These are phyloP conservation scores for Caenorhabditis elegans DNA, from an alignment of 1,140 invertebrate species.

Conservation along the genomic window DNA sequence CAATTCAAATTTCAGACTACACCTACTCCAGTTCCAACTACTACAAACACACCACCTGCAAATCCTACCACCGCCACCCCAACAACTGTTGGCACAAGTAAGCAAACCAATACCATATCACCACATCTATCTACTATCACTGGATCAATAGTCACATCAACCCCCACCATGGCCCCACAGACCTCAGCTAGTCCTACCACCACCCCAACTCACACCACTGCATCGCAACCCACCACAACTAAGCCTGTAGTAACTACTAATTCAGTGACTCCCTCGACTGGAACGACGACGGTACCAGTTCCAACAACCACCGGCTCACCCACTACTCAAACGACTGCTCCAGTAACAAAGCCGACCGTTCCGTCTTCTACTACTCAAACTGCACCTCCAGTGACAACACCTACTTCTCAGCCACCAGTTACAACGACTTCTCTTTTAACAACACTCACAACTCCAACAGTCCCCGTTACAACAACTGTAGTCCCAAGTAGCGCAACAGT, in stretches of 20 bases:
- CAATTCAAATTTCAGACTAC: too few relatives aligned
- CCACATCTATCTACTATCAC: neutral
- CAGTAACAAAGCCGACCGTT: neutral
- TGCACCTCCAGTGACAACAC: neutral
- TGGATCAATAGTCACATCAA: neutral
- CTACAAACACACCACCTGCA: neutral
- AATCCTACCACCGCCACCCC: neutral
- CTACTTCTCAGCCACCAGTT: too few relatives aligned
- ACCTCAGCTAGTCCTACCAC: neutral
- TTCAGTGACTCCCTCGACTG: neutral
- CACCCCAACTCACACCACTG: neutral
- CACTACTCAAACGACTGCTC: neutral
- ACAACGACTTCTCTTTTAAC: neutral
- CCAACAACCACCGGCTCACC: neutral
- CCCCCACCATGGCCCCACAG: neutral
- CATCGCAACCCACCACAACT: neutral
- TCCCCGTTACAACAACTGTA: neutral
- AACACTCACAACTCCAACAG: neutral
- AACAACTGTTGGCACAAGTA: neutral
- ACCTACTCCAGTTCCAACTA: neutral
- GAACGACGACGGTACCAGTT: neutral
- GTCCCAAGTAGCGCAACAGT: too few relatives aligned
- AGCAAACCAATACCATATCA: neutral
- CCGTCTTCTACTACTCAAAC: neutral
- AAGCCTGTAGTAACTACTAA: slow-evolving; percentile 8